A percentile compares a stretch with the other conserved stretches of the same genome.
Evolutionary conservation across 1,140 invertebrate genomes (phyloP).

Genomic region (Centruroides sculpturatus): DNA sequence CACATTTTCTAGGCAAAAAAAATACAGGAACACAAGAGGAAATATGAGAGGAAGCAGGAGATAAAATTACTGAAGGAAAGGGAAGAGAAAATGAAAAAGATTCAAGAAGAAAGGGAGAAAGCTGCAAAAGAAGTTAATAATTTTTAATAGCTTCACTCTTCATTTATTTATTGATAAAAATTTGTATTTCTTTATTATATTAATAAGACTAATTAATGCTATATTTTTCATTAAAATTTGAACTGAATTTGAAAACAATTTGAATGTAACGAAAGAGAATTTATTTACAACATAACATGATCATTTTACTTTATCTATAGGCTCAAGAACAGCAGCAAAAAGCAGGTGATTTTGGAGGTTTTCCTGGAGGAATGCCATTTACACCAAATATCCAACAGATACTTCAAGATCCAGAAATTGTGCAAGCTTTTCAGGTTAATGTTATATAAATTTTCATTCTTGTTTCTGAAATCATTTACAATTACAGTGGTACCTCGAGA

Average conservation of each 20-base stretch:
- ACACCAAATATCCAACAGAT: constrained; percentile 29
- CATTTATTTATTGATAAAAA: too few relatives aligned
- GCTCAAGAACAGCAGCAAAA: background rate
- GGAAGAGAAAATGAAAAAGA: constrained; percentile 46
- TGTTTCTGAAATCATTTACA: too few relatives aligned
- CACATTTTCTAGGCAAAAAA: constrained; percentile 47
- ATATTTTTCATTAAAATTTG: too few relatives aligned
- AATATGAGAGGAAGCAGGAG: constrained; percentile 51
- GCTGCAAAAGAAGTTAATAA: constrained; percentile 30
- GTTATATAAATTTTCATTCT: too few relatives aligned
- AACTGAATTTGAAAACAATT: too few relatives aligned
- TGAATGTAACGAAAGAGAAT: too few relatives aligned
- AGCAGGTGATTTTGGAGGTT: constrained; percentile 3
- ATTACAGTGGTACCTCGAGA: too few relatives aligned
- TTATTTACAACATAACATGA: too few relatives aligned
- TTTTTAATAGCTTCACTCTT: background rate
- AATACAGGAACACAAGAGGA: constrained; percentile 69
- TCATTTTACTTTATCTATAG: too few relatives aligned
- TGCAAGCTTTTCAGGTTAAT: constrained; percentile 49
- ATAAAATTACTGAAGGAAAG: constrained; percentile 52
- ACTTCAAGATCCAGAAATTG: constrained; percentile 53
- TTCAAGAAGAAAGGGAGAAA: constrained; percentile 50
- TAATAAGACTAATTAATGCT: too few relatives aligned
- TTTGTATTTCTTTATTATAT: too few relatives aligned
- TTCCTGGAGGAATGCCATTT: constrained; percentile 10